These are phyloP conservation scores for Saimiri boliviensis DNA, from an alignment of 2,113 vertebrate species.

Conservation along the genomic window DNA sequence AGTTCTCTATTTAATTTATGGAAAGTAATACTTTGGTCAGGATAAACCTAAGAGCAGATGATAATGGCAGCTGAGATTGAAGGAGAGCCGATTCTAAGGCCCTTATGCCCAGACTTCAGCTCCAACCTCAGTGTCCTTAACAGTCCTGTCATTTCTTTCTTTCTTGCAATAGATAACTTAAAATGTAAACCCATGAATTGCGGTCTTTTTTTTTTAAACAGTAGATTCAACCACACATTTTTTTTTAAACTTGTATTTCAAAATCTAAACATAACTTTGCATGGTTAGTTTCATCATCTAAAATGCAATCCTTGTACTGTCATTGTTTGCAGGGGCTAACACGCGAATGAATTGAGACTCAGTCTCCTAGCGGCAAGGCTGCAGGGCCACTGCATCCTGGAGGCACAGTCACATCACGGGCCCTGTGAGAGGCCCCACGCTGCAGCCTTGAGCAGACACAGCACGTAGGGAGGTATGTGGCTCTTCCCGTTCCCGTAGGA, in stretches of 20 bases:
- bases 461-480: not conserved
- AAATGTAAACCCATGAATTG: conserved; percentile 31
- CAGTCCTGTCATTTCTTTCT: not conserved
- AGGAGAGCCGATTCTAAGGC: not conserved
- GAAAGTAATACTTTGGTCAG: not conserved
- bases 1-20: conserved; percentile 11
- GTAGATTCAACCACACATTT: not conserved
- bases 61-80: not conserved
- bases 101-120: not conserved
- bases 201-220: not conserved
- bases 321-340: not conserved
- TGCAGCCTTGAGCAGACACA: not conserved
- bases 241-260: not conserved
- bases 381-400: not conserved
- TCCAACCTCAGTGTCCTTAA: not conserved
- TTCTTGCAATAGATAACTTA: conserved; percentile 1
- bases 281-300: conserved; percentile 37
- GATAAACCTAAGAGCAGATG: not conserved
- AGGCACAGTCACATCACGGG: not conserved
- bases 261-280: conserved; percentile 46
- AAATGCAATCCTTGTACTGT: not conserved
- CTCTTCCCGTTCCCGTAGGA: not conserved
- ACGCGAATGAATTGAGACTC: not conserved
- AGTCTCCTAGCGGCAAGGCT: not conserved
- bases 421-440: not conserved